Evolutionary conservation across 2,113 vertebrate genomes (phyloP).

Genomic region (Eurystomus gularis): DNA sequence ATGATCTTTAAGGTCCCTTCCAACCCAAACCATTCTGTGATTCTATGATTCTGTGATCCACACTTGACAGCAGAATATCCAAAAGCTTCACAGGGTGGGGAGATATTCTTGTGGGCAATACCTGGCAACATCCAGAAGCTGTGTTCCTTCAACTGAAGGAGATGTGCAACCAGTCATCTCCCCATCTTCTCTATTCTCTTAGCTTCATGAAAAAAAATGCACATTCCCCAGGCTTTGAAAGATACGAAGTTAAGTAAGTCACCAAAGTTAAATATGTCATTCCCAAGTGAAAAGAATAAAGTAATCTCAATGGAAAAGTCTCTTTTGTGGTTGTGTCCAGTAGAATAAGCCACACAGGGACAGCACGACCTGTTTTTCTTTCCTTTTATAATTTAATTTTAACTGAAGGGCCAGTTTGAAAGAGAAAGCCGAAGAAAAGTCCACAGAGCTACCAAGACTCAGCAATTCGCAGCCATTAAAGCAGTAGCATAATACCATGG

Average conservation of each 20-base stretch:
- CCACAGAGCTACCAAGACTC: background rate
- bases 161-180: background rate
- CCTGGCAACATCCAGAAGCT: background rate
- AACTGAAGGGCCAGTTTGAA: background rate
- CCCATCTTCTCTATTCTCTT: background rate
- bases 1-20: no score
- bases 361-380: background rate
- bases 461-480: constrained; percentile 4
- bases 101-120: background rate
- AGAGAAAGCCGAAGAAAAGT: background rate
- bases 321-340: background rate
- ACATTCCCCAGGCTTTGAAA: background rate
- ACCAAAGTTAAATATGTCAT: background rate
- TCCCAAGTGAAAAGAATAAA: background rate
- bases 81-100: background rate
- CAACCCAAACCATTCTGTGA: no score
- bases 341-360: background rate
- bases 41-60: no score
- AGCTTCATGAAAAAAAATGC: background rate
- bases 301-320: background rate
- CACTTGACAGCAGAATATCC: background rate
- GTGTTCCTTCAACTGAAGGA: background rate
- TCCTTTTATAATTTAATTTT: background rate
- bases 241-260: background rate
- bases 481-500: background rate